phyloP scores from a whole-genome alignment of 2,797 vertebrate genomes.

The Coranthus polyacanthus region DNA sequence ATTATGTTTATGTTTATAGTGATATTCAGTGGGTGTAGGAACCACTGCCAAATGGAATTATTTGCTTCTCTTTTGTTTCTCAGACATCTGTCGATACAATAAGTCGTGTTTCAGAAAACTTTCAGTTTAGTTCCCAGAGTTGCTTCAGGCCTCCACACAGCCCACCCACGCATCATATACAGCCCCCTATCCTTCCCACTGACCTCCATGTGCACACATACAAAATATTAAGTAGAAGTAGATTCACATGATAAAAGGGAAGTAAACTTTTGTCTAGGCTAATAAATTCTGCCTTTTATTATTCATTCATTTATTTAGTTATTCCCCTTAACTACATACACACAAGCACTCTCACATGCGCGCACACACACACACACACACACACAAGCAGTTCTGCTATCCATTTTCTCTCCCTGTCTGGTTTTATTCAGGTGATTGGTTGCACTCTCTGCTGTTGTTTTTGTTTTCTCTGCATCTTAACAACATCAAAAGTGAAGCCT shows the following conservation, averaged over 20 bases:
- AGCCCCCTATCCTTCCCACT: background rate
- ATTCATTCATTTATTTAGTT: conserved; percentile 24
- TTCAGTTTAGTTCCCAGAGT: conserved; percentile 21
- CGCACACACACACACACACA: background rate
- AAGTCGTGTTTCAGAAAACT: conserved; percentile 16
- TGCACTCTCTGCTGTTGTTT: conserved; percentile 45
- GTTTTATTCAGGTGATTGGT: conserved; percentile 65
- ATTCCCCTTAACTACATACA: conserved; percentile 21
- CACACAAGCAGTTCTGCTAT: background rate
- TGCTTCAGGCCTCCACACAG: conserved; percentile 10
- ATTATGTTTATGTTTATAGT: conserved; percentile 9
- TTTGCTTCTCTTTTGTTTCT: conserved; percentile 15
- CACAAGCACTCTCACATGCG: conserved; percentile 12
- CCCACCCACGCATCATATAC: conserved; percentile 9
- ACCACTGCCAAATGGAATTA: conserved; percentile 13
- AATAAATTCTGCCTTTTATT: conserved; percentile 19
- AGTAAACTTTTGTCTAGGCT: conserved; percentile 25
- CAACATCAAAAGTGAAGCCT: conserved; percentile 60
- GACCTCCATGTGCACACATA: conserved; percentile 12
- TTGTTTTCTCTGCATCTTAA: conserved; percentile 59
- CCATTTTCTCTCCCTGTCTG: conserved; percentile 53
- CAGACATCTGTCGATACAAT: conserved; percentile 31
- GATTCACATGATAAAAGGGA: conserved; percentile 37
- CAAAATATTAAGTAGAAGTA: conserved; percentile 13
- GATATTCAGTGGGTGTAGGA: conserved; percentile 14